phyloP scores from a whole-genome alignment of 2,888 invertebrate species.

The Dastarcus helophoroides region DNA sequence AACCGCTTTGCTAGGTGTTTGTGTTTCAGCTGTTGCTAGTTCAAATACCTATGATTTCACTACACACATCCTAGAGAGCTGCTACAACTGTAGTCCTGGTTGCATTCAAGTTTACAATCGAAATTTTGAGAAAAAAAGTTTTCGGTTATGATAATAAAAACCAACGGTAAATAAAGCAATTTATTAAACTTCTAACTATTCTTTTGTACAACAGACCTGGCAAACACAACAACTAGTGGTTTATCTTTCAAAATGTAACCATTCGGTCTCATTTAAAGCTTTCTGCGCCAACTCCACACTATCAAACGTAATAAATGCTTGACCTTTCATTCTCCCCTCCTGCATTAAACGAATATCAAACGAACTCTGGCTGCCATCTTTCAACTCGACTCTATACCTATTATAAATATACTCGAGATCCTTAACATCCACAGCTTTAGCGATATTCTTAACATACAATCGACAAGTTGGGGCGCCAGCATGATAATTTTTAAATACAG shows the following conservation, averaged over 20 bases:
- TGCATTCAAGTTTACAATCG: no score
- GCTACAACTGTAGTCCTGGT: no score
- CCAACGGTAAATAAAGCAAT: no score
- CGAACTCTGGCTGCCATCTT: slow-evolving; percentile 35
- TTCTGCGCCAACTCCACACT: slow-evolving; percentile 53
- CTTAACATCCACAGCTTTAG: slow-evolving; percentile 63
- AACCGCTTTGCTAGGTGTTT: no score
- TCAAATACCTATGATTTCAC: no score
- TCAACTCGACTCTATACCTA: slow-evolving; percentile 43
- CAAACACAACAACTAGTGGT: slow-evolving; percentile 86
- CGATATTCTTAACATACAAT: slow-evolving; percentile 86
- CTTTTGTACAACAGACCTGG: slow-evolving; percentile 26
- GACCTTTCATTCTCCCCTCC: slow-evolving; percentile 93
- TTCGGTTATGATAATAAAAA: no score
- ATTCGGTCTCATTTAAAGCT: slow-evolving; percentile 75
- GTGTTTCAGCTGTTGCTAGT: no score
- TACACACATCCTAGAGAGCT: no score
- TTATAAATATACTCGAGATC: slow-evolving; percentile 69
- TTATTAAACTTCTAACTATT: no score
- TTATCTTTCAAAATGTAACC: slow-evolving; percentile 77
- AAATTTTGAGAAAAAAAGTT: no score
- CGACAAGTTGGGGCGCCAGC: slow-evolving; percentile 70
- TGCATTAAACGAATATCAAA: slow-evolving; percentile 76
- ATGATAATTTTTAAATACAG: slow-evolving; percentile 79
- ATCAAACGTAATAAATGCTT: slow-evolving; percentile 82